Conservation (phyloP, 2,113 vertebrate species). For the Coptodon bakossiorum region DNA sequence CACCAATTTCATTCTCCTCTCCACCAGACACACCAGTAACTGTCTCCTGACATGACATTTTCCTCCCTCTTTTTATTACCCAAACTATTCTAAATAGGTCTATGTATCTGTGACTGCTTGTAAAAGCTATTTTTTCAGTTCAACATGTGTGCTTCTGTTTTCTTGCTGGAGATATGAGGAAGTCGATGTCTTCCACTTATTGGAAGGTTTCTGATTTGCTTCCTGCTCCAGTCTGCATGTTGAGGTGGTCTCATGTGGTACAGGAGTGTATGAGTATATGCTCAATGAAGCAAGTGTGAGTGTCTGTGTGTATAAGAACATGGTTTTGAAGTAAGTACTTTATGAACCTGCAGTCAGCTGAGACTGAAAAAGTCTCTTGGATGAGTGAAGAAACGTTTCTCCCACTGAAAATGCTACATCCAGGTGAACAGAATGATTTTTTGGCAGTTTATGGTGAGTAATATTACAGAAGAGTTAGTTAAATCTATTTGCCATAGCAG, state of each 20-base stretch:
- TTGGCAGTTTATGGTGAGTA: not conserved
- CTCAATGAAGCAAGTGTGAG: not conserved
- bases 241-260: not conserved
- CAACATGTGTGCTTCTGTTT: not conserved
- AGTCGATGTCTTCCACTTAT: not conserved
- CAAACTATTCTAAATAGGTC: not conserved
- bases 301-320: not conserved
- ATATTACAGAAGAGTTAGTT: not conserved
- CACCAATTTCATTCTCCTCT: not conserved
- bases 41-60: not conserved
- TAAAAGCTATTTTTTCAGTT: not conserved
- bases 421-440: not conserved
- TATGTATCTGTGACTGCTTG: not conserved
- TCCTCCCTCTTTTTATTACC: not conserved
- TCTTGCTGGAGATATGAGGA: not conserved
- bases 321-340: not conserved
- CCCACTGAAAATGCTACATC: not conserved
- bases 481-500: not conserved
- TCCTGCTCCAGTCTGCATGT: not conserved
- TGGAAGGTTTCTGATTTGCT: not conserved
- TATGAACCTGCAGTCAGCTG: not conserved
- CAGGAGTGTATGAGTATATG: not conserved
- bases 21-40: not conserved
- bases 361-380: not conserved
- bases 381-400: not conserved